phyloP scores from a whole-genome alignment of 2,113 vertebrate species.

The Sander vitreus region DNA sequence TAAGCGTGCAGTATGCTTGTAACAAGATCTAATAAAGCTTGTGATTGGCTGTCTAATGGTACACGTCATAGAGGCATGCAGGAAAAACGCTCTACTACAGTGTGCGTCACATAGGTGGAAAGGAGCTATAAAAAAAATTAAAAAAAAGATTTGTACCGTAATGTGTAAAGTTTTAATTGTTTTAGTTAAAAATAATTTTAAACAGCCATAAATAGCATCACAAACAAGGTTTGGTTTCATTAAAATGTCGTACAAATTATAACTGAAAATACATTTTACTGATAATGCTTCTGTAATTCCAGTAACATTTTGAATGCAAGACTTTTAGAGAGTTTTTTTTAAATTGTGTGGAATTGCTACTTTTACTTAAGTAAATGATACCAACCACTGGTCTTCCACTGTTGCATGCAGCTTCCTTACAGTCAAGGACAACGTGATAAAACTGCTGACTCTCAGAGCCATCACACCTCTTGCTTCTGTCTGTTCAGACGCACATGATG shows the following conservation, averaged over 20 bases:
- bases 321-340: background rate
- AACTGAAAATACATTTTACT: background rate
- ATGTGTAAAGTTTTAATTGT: no score
- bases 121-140: no score
- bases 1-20: no score
- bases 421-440: slow-evolving; percentile 44
- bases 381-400: background rate
- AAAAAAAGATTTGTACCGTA: no score
- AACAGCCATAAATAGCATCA: background rate
- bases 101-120: no score
- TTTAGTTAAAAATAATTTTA: no score
- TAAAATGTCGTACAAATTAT: background rate
- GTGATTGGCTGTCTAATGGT: no score
- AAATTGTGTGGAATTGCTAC: background rate
- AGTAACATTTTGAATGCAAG: background rate
- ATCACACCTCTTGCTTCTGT: slow-evolving; percentile 13
- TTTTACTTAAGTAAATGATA: slow-evolving; percentile 3
- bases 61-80: no score
- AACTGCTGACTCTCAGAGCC: slow-evolving; percentile 47
- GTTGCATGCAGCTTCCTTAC: slow-evolving; percentile 3
- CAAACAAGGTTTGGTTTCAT: background rate
- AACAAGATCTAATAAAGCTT: no score
- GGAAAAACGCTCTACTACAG: no score
- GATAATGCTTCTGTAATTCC: background rate
- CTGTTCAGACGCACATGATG: slow-evolving; percentile 44